Percentiles rank a stretch among this genome's conserved stretches.
Evolutionary conservation across 92 coral and sea anemone species (phyloP).

Genomic region (Epizoanthus fatuus): DNA sequence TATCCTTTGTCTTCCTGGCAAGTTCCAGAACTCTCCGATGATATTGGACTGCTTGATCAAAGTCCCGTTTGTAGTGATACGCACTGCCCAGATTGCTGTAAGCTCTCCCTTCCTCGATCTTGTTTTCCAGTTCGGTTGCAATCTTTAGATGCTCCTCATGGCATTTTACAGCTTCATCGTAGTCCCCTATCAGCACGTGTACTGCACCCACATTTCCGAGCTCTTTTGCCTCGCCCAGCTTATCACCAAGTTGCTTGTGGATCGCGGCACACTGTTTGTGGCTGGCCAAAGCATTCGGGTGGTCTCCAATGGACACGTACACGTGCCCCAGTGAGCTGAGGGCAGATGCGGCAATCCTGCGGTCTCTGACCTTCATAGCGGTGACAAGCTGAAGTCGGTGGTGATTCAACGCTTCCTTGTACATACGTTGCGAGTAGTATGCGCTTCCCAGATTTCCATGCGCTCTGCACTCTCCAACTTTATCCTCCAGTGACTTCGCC

Average conservation of each 20-base stretch:
- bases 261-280: constrained; percentile 89
- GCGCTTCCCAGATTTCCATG: constrained; percentile 97
- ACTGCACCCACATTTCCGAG: constrained; percentile 97
- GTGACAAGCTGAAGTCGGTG: constrained; percentile 89
- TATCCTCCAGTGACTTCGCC: constrained; percentile 89
- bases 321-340: constrained; percentile 94
- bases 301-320: constrained; percentile 87
- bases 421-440: constrained; percentile 85
- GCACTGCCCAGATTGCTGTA: constrained; percentile 97
- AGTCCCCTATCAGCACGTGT: constrained; percentile 85
- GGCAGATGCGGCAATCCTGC: constrained; percentile 88
- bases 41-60: constrained; percentile 81
- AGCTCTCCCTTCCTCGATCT: constrained; percentile 90
- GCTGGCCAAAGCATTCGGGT: constrained; percentile 90
- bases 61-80: constrained; percentile 91
- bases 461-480: constrained; percentile 96
- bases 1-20: constrained; percentile 85
- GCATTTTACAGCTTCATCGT: constrained; percentile 84
- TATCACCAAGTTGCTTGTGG: constrained; percentile 88
- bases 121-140: constrained; percentile 83
- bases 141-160: constrained; percentile 92
- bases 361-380: constrained; percentile 92
- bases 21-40: constrained; percentile 83
- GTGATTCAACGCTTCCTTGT: constrained; percentile 90
- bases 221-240: constrained; percentile 91